Evolutionary conservation across 2,888 invertebrate genomes (phyloP).

Genomic region (Drosophila mayaguana): DNA sequence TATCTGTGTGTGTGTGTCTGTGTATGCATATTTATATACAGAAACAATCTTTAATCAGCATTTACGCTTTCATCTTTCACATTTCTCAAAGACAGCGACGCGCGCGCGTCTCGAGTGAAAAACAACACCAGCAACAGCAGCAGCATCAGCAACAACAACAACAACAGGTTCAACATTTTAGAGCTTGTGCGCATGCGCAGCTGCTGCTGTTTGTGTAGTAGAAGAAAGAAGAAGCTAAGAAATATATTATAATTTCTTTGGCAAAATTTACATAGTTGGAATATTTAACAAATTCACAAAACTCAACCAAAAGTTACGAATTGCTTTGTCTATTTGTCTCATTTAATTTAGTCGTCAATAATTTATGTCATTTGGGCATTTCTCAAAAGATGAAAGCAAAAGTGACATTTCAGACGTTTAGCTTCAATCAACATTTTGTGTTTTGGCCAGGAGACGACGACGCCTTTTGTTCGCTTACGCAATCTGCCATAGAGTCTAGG

Average conservation of each 20-base stretch:
- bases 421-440: constrained; percentile 3
- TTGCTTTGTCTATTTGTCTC: constrained; percentile 73
- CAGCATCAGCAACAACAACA: constrained; percentile 23
- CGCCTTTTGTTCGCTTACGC: constrained; percentile 47
- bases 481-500: constrained; percentile 29
- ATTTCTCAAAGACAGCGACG: constrained; percentile 70
- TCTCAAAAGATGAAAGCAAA: constrained; percentile 76
- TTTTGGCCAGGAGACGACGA: constrained; percentile 28
- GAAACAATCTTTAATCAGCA: constrained; percentile 81
- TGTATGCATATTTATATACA: constrained; percentile 53
- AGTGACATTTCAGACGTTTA: constrained; percentile 65
- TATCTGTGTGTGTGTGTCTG: background rate
- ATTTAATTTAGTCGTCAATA: constrained; percentile 65
- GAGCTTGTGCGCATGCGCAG: constrained; percentile 52
- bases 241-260: constrained; percentile 70
- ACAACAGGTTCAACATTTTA: constrained; percentile 45
- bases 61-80: constrained; percentile 81
- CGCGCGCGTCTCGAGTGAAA: constrained; percentile 49
- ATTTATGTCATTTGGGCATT: constrained; percentile 42
- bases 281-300: constrained; percentile 62
- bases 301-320: constrained; percentile 45
- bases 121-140: constrained; percentile 46
- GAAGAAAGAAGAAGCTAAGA: constrained; percentile 6
- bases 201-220: constrained; percentile 49
- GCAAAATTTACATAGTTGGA: constrained; percentile 22